Base-by-base conservation (phyloP, 2,113 vertebrate genomes). In the Engystomops pustulosus region DNA sequence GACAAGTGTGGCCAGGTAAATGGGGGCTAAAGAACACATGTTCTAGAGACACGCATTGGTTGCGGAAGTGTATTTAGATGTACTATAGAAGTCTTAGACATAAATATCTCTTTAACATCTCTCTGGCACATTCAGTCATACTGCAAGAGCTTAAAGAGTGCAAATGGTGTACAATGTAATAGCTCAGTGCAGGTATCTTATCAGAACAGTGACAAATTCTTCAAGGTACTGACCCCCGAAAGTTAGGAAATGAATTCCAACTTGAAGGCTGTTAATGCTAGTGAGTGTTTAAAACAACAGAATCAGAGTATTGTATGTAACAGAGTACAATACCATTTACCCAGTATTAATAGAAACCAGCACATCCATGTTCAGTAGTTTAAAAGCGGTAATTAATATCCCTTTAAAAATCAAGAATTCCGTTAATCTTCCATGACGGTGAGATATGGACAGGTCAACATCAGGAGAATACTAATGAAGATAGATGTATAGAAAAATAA, bases 401-500 rank as follows among this genome's bases (percentile, higher is more conserved):
- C 25, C 25, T 7, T 32, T 18, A 25, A 51, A 30, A 15, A 32
- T 76, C 30, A 53, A 20, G 47, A 5, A 34, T 49, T 53, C 8
- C 32, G 27, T 51, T 41, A 70, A 14, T 74, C 25, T 12, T 34
- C 30, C 49, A 32, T 51, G 72, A 23, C 32, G 71, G 18, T 76
- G 27, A 20, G 11, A 18, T 32, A 41, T 41, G 38, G 38, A 45
- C 25, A 51, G 18, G 34, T 38, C 67, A 70, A 6, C 44, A 44
- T 70, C 9, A 1, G 12, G 11, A 36, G 30, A 51, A 53, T 20
- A 76, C 15, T 20, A 76, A 75, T 27, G 67, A 69, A 70, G 14
- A 70, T 44, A 41, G 36, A 70, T 36, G 62, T 27, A 49, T 49
- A 74, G 3, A 76, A 32, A 51, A 76, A 76, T 12, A 60, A 58